phyloP scores from a whole-genome alignment of 1,140 invertebrate species.

The Lethrus apterus region DNA sequence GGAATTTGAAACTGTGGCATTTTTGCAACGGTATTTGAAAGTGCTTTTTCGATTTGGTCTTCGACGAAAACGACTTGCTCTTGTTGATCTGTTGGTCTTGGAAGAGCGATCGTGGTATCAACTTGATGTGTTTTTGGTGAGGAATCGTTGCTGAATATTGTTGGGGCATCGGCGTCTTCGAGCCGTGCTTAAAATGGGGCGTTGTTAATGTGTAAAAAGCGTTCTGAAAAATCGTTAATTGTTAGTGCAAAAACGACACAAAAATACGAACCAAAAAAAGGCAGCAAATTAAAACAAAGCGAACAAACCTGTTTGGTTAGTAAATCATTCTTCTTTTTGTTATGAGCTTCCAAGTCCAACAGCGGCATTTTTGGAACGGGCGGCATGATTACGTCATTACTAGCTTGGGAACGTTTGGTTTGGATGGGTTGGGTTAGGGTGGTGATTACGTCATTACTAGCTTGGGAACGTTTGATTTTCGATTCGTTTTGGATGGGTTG shows the following conservation, averaged over 20 bases:
- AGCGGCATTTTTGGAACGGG: slow-evolving; percentile 12
- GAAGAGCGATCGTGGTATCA: slow-evolving; percentile 37
- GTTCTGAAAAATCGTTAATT: slow-evolving; percentile 34
- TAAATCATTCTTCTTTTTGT: slow-evolving; percentile 2
- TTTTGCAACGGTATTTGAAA: slow-evolving; percentile 58
- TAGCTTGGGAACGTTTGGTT: background rate
- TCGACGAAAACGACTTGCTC: slow-evolving; percentile 38
- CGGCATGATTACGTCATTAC: background rate
- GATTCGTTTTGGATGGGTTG: slow-evolving; percentile 5
- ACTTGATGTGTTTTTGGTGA: slow-evolving; percentile 35
- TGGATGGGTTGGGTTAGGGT: background rate
- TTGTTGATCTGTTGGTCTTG: slow-evolving; percentile 33
- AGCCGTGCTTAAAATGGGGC: slow-evolving; percentile 35
- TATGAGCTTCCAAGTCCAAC: background rate
- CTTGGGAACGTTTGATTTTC: background rate
- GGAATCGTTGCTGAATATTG: slow-evolving; percentile 40
- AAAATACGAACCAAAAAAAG: slow-evolving; percentile 3
- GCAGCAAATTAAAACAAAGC: slow-evolving; percentile 12
- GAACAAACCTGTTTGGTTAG: background rate
- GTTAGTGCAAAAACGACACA: background rate
- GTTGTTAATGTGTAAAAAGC: slow-evolving; percentile 42
- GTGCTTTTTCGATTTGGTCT: slow-evolving; percentile 47
- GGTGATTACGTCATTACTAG: background rate
- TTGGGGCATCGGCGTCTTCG: slow-evolving; percentile 28
- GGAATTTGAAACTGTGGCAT: slow-evolving; percentile 61